Evolutionary conservation across 2,888 invertebrate species (phyloP).

Genomic region (Agrotis clavis): DNA sequence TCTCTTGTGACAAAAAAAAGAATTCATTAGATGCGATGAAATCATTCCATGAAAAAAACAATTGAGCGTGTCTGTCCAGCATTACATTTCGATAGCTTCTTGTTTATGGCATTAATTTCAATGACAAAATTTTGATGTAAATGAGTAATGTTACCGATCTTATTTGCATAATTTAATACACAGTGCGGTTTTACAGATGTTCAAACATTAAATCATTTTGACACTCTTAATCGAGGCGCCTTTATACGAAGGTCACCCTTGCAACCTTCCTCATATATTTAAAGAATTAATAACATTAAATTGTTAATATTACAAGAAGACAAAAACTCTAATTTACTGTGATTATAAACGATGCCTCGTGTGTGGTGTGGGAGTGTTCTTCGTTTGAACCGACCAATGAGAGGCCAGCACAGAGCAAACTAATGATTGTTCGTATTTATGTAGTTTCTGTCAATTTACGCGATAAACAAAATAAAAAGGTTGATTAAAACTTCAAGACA

Average conservation of each 20-base stretch:
- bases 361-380: slow-evolving; percentile 59
- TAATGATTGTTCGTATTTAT: slow-evolving; percentile 37
- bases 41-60: background rate
- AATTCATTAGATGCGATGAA: too few species aligned
- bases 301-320: slow-evolving; percentile 8
- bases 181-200: slow-evolving; percentile 17
- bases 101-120: background rate
- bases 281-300: slow-evolving; percentile 26
- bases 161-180: slow-evolving; percentile 33
- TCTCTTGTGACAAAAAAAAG: too few species aligned
- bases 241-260: slow-evolving; percentile 51
- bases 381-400: slow-evolving; percentile 48
- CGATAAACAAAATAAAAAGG: slow-evolving; percentile 30
- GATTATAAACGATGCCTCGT: slow-evolving; percentile 31
- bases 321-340: slow-evolving; percentile 40
- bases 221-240: slow-evolving; percentile 5
- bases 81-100: background rate
- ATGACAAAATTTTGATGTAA: slow-evolving; percentile 3
- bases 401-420: slow-evolving; percentile 26
- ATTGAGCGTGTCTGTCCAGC: background rate
- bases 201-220: slow-evolving; percentile 27
- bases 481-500: slow-evolving; percentile 28
- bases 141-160: background rate
- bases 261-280: slow-evolving; percentile 29
- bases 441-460: slow-evolving; percentile 32